Evolutionary conservation across 2,888 invertebrate genomes (phyloP).

Genomic region (Azorinus chamasolen): DNA sequence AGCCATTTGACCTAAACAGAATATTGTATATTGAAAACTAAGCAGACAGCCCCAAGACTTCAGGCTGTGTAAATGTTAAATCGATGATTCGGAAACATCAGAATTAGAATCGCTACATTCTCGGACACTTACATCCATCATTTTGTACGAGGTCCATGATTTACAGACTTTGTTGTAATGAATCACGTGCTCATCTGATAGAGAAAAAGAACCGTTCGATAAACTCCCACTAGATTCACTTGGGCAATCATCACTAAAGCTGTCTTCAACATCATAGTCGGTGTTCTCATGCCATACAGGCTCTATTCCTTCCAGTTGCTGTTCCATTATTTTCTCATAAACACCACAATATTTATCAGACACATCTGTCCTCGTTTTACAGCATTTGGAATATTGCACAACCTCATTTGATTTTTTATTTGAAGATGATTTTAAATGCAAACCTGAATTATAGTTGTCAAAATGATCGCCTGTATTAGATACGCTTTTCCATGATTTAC

Average conservation of each 20-base stretch:
- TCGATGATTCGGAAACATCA: too few relatives aligned
- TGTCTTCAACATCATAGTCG: slow-evolving; percentile 20
- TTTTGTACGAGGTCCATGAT: slow-evolving; percentile 33
- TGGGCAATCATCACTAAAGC: slow-evolving; percentile 27
- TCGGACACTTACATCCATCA: slow-evolving; percentile 20
- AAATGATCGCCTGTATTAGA: slow-evolving; percentile 16
- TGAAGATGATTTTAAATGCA: background rate
- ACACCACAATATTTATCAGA: slow-evolving; percentile 52
- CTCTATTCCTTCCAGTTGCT: slow-evolving; percentile 46
- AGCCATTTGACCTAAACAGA: too few relatives aligned
- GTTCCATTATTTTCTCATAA: slow-evolving; percentile 63
- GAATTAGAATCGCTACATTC: slow-evolving; percentile 45
- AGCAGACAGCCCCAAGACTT: too few relatives aligned
- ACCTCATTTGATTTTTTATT: slow-evolving; percentile 10
- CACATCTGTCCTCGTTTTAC: slow-evolving; percentile 21
- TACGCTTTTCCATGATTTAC: slow-evolving; percentile 43
- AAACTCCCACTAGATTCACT: slow-evolving; percentile 7
- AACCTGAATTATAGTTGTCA: background rate
- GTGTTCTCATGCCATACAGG: slow-evolving; percentile 13
- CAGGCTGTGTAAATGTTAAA: too few relatives aligned
- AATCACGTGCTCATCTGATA: slow-evolving; percentile 38
- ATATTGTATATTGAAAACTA: too few relatives aligned
- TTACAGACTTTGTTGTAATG: slow-evolving; percentile 30
- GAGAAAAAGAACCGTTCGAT: slow-evolving; percentile 21
- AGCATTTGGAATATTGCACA: slow-evolving; percentile 30